Percentiles rank a stretch among this genome's conserved stretches.
These are phyloP conservation scores for Hemiscyllium ocellatum DNA, from an alignment of 2,113 vertebrate species.

Conservation along the genomic window DNA sequence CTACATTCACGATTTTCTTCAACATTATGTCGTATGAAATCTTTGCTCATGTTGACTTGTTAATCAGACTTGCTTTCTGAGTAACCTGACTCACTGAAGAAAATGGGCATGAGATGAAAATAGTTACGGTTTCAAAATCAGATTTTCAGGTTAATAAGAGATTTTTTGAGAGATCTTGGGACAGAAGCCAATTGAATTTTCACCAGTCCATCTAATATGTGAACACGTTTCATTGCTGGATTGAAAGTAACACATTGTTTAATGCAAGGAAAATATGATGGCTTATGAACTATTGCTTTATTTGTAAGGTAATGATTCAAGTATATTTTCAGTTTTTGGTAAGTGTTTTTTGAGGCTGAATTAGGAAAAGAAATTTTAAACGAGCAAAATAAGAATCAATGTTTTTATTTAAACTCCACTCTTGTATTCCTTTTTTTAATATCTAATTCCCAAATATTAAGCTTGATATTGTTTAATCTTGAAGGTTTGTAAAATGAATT, in stretches of 20 bases:
- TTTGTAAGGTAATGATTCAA: neutral
- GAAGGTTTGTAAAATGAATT: neutral
- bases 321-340: neutral
- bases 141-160: neutral
- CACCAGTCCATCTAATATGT: neutral
- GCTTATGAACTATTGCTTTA: neutral
- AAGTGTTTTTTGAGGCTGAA: neutral
- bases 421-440: neutral
- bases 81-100: neutral
- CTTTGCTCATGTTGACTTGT: neutral
- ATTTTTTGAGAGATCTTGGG: neutral
- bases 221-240: neutral
- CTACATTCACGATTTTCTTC: neutral
- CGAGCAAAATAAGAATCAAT: neutral
- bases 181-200: neutral
- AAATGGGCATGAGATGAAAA: neutral
- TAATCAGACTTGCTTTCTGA: neutral
- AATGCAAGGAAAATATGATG: neutral
- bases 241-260: neutral
- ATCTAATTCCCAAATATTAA: neutral
- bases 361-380: neutral
- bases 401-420: neutral
- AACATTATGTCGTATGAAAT: neutral
- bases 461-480: neutral
- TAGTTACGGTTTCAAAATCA: neutral